These are phyloP conservation scores for Spinus olivaceus DNA, from an alignment of 2,797 vertebrate genomes.

Conservation along the genomic window DNA sequence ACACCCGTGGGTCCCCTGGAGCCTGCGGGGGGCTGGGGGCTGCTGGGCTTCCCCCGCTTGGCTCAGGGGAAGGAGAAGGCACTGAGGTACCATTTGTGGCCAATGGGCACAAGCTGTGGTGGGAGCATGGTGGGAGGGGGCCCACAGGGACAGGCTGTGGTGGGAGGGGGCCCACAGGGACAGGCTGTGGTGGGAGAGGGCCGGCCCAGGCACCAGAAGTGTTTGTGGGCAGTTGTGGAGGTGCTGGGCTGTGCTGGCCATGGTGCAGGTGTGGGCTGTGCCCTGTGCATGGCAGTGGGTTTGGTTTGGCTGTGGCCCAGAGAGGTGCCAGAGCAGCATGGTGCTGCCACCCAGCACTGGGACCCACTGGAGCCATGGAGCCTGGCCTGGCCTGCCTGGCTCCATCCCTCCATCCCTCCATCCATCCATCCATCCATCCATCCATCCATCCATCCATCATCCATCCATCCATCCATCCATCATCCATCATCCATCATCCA, in stretches of 20 bases:
- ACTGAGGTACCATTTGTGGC: accelerated
- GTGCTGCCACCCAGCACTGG: accelerated
- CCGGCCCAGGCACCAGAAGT: not conserved
- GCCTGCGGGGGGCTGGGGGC: not conserved
- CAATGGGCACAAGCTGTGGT: accelerated
- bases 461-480: not conserved
- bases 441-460: not conserved
- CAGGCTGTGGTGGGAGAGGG: too few species aligned
- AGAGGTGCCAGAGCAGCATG: accelerated
- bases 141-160: not conserved
- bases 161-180: too few species aligned
- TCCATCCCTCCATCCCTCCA: not conserved
- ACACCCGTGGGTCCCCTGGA: accelerated
- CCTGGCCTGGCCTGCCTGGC: not conserved
- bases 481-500: not conserved
- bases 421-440: not conserved
- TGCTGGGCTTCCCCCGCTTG: accelerated
- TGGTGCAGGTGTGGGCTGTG: not conserved
- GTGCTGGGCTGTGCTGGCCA: accelerated
- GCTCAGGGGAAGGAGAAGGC: not conserved
- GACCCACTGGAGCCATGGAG: accelerated
- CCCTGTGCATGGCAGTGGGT: accelerated
- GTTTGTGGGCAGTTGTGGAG: not conserved
- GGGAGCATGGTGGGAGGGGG: not conserved
- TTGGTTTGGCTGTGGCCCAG: accelerated